phyloP scores from a whole-genome alignment of 1,140 invertebrate species.

The Dryas iulia region DNA sequence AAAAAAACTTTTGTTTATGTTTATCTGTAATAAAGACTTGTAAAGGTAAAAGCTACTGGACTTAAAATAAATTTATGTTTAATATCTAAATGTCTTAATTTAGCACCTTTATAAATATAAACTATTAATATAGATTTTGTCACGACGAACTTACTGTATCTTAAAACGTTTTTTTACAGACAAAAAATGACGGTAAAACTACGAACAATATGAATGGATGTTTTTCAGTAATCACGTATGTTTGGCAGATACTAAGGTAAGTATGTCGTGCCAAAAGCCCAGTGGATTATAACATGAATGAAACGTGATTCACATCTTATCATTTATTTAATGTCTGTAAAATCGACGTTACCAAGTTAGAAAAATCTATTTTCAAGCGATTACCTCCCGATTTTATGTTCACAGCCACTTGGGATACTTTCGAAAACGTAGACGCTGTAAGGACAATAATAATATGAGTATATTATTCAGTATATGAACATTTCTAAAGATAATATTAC shows the following conservation, averaged over 20 bases:
- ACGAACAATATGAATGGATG: constrained; percentile 53
- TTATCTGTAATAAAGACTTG: constrained; percentile 26
- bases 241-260: constrained; percentile 33
- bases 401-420: constrained; percentile 83
- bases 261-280: constrained; percentile 27
- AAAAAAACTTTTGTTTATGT: constrained; percentile 3
- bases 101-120: constrained; percentile 33
- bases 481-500: not conserved
- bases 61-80: constrained; percentile 66
- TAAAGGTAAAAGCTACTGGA: constrained; percentile 53
- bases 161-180: constrained; percentile 21
- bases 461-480: not conserved
- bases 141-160: not conserved
- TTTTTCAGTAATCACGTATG: constrained; percentile 56
- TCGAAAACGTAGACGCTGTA: constrained; percentile 84
- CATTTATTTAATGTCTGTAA: constrained; percentile 70
- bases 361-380: constrained; percentile 84
- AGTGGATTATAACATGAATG: constrained; percentile 18
- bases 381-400: constrained; percentile 85
- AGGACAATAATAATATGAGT: constrained; percentile 33
- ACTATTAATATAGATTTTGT: not conserved
- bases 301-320: constrained; percentile 16
- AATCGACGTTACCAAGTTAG: constrained; percentile 82
- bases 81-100: constrained; percentile 57
- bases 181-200: constrained; percentile 18